Percentiles rank a stretch among this genome's conserved stretches.
Evolutionary conservation across 2,113 vertebrate species (phyloP).

Genomic region (Xerus inauris): DNA sequence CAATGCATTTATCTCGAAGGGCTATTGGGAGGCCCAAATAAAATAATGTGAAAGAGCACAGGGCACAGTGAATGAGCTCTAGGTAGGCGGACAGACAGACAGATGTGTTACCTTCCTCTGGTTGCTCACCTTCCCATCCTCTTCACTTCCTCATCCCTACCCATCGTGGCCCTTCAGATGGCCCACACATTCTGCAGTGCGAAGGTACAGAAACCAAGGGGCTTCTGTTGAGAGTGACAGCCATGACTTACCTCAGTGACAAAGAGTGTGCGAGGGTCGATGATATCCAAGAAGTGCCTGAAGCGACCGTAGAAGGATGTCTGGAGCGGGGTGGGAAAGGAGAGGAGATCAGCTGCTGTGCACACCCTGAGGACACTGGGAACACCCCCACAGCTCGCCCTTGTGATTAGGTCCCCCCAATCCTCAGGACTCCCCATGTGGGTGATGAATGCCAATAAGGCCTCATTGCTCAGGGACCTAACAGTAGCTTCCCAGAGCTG

Average conservation of each 20-base stretch:
- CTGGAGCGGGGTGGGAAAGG: slow-evolving; percentile 80
- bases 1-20: neutral
- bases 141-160: neutral
- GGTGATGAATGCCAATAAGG: neutral
- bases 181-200: neutral
- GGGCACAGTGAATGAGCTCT: neutral
- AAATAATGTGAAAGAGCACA: neutral
- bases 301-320: slow-evolving; percentile 92
- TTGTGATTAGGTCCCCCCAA: neutral
- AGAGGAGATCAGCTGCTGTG: slow-evolving; percentile 10
- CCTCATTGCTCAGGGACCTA: neutral
- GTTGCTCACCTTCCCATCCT: too few relatives aligned
- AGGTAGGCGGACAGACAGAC: neutral
- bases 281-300: slow-evolving; percentile 96
- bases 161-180: neutral
- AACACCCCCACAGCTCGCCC: neutral
- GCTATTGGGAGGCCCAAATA: neutral
- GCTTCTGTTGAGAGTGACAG: neutral
- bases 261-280: slow-evolving; percentile 94
- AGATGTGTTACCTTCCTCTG: neutral
- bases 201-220: neutral
- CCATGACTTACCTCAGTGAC: slow-evolving; percentile 91
- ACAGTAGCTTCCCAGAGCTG: neutral
- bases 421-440: neutral
- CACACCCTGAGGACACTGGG: neutral